Conservation (phyloP, 2,113 vertebrate species). For the Laticauda colubrina region DNA sequence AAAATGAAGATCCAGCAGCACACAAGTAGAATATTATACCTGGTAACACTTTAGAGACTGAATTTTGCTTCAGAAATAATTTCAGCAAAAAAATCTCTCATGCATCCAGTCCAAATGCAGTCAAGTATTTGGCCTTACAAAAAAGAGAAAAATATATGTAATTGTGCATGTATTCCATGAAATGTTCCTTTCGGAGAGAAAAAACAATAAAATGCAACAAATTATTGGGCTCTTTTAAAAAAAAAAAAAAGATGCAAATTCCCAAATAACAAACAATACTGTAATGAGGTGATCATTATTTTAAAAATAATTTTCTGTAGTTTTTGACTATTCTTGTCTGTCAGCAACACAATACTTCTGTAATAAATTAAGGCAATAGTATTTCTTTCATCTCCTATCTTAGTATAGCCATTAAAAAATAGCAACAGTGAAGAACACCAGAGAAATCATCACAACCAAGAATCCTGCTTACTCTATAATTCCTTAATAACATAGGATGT, state of each 20-base stretch:
- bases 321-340: slow-evolving; percentile 44
- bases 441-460: slow-evolving; percentile 1
- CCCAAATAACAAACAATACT: not conserved
- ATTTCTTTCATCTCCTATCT: slow-evolving; percentile 38
- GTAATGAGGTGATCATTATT: not conserved
- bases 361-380: slow-evolving; percentile 55
- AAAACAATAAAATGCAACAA: not conserved
- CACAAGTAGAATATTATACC: not conserved
- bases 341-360: slow-evolving; percentile 43
- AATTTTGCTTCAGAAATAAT: not conserved
- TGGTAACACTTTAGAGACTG: not conserved
- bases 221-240: not conserved
- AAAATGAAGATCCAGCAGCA: not conserved
- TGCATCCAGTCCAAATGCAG: not conserved
- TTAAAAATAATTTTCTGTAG: slow-evolving; percentile 25
- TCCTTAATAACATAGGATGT: slow-evolving; percentile 26
- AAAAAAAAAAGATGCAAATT: not conserved
- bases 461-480: slow-evolving; percentile 27
- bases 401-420: slow-evolving; percentile 25
- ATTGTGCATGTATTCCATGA: not conserved
- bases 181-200: not conserved
- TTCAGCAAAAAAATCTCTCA: not conserved
- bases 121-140: not conserved
- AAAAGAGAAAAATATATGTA: not conserved
- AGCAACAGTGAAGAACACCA: slow-evolving; percentile 6